phyloP scores from a whole-genome alignment of 2,888 invertebrate genomes.

The Pedicia rivosa region DNA sequence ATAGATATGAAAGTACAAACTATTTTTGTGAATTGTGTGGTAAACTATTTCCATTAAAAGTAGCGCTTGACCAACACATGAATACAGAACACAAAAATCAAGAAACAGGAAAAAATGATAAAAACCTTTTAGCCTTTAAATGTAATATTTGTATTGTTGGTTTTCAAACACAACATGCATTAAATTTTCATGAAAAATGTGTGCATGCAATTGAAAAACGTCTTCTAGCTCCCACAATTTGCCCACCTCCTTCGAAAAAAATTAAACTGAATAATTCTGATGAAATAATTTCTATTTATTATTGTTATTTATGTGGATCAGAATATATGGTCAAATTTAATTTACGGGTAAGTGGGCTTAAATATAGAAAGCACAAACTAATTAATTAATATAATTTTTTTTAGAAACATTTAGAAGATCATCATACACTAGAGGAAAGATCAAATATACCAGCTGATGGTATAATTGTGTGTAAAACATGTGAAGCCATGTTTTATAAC shows the following conservation, averaged over 20 bases:
- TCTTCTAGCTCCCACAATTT: conserved; percentile 31
- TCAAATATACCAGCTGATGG: conserved; percentile 31
- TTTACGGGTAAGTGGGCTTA: conserved; percentile 34
- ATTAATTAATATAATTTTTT: conserved; percentile 6
- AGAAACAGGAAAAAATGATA: background rate
- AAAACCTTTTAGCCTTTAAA: background rate
- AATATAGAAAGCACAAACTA: background rate
- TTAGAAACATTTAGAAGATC: conserved; percentile 38
- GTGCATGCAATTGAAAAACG: conserved; percentile 12
- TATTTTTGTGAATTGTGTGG: conserved; percentile 51
- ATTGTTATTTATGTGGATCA: conserved; percentile 44
- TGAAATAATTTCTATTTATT: conserved; percentile 33
- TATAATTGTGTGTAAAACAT: conserved; percentile 43
- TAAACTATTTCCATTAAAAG: conserved; percentile 50
- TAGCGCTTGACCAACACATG: conserved; percentile 15
- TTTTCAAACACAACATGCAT: conserved; percentile 9
- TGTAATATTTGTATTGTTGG: conserved; percentile 8
- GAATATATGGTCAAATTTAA: conserved; percentile 51
- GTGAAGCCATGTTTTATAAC: conserved; percentile 47
- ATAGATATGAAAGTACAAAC: conserved; percentile 43
- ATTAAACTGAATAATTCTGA: conserved; percentile 35
- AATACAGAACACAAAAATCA: conserved; percentile 12
- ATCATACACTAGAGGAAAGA: conserved; percentile 37
- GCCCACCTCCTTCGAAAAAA: conserved; percentile 36
- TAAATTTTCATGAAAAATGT: conserved; percentile 9